Evolutionary conservation across 2,797 vertebrate genomes (phyloP), one percentile per base, ranked within the genome.

Genomic region (Poecile montanus): DNA sequence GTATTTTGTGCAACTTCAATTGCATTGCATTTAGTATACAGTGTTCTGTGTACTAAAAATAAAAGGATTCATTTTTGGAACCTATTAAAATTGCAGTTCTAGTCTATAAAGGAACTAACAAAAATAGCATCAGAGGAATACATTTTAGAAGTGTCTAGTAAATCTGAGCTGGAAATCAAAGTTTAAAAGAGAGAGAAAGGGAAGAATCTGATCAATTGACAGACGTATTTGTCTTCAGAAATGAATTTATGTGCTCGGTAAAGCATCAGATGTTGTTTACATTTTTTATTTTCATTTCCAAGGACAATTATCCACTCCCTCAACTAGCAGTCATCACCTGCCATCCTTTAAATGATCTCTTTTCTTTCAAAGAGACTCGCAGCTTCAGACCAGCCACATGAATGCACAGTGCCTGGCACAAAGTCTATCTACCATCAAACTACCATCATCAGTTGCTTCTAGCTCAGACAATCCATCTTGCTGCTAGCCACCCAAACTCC

Each of bases 101-200:
- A 78, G 30, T 86, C 91, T 95, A 90, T 91, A 95, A 91, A 86
- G 42, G 29, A 95, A 72, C 70, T 68, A 83, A 54, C 53, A 89
- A 94, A 96, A 95, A 96, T 94, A 94, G 51, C 73, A 88, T 85
- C 88, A 62, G 75, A 89, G 18, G 36, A 92, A 94, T 91, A 95
- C 91, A 93, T 93, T 86, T 88, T 86, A 68, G 77, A 93, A 54
- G 44, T 0, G 13, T 68, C 91, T 94, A 57, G 53, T 85, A 92
- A 91, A 88, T 85, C 53, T 92, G 85, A 93, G 72, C 40, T 87
- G 25, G 65, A 85, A 94, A 86, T 68, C 70, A 81, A 95, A 83
- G 25, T 72, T 89, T 84, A 44, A 94, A 94, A 75, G 45, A 83
- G 8, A 1, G 30, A 57, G 27, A 78, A 85, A 68, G 32, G 38